Evolutionary conservation across 2,797 vertebrate genomes (phyloP).

Genomic region (Manis pentadactyla): DNA sequence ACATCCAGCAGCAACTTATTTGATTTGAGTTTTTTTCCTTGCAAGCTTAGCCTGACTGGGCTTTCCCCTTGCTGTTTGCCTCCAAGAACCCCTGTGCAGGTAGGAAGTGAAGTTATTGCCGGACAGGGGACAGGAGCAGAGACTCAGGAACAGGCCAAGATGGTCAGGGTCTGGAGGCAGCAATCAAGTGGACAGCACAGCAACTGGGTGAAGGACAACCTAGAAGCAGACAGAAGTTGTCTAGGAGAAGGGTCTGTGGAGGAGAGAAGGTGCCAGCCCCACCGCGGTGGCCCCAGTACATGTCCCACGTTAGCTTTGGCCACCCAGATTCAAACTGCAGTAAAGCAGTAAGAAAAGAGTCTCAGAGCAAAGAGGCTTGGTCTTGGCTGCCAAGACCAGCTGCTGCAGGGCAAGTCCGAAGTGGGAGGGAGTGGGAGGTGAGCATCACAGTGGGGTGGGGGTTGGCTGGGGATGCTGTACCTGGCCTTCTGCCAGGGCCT

Average conservation of each 20-base stretch:
- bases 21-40: not conserved
- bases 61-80: not conserved
- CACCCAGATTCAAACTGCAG: not conserved
- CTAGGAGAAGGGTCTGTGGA: fast-evolving
- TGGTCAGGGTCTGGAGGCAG: not conserved
- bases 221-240: not conserved
- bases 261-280: too few species aligned
- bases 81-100: not conserved
- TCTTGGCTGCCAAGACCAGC: not conserved
- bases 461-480: too few species aligned
- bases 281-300: not conserved
- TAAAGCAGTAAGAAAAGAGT: not conserved
- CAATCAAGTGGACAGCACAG: not conserved
- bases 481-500: too few species aligned
- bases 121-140: not conserved
- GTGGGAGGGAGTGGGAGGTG: not conserved
- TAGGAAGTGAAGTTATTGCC: not conserved
- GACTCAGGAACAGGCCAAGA: not conserved
- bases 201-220: too few species aligned
- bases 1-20: not conserved
- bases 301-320: not conserved
- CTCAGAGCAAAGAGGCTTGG: too few species aligned
- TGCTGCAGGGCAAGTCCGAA: fast-evolving
- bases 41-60: not conserved
- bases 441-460: too few species aligned